phyloP scores from a whole-genome alignment of 2,113 vertebrate species.

The Melierax canorus region DNA sequence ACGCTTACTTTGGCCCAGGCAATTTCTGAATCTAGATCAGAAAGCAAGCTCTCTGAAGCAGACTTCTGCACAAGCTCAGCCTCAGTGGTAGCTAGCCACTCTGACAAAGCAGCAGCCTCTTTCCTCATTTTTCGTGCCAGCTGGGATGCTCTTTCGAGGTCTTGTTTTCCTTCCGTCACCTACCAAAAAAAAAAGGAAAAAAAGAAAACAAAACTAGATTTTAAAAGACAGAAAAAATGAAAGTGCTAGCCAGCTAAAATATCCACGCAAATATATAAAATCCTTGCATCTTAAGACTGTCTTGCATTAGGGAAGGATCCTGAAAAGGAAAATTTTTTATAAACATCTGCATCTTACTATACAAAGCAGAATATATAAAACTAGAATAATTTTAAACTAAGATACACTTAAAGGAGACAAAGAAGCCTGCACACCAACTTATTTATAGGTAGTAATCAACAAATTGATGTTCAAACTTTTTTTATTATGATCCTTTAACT shows the following conservation, averaged over 20 bases:
- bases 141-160: constrained; percentile 87
- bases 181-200: constrained; percentile 11
- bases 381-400: neutral
- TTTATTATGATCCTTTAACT: neutral
- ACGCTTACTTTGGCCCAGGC: constrained; percentile 90
- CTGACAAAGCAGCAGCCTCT: constrained; percentile 80
- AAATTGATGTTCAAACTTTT: neutral
- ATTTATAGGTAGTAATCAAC: neutral
- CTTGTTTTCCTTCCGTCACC: constrained; percentile 97
- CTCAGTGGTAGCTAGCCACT: constrained; percentile 85
- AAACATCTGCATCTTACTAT: neutral
- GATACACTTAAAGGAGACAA: neutral
- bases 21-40: constrained; percentile 88
- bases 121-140: constrained; percentile 85
- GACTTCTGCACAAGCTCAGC: constrained; percentile 85
- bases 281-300: neutral
- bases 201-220: neutral
- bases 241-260: neutral
- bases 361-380: neutral
- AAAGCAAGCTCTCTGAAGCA: constrained; percentile 78
- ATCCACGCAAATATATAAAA: neutral
- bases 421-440: neutral
- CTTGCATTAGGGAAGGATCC: neutral
- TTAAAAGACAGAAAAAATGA: fast-evolving
- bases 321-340: neutral